Percentiles rank a stretch among this genome's conserved stretches.
These are phyloP conservation scores for Globodera rostochiensis DNA, from an alignment of 1,140 invertebrate genomes.

Conservation along the genomic window DNA sequence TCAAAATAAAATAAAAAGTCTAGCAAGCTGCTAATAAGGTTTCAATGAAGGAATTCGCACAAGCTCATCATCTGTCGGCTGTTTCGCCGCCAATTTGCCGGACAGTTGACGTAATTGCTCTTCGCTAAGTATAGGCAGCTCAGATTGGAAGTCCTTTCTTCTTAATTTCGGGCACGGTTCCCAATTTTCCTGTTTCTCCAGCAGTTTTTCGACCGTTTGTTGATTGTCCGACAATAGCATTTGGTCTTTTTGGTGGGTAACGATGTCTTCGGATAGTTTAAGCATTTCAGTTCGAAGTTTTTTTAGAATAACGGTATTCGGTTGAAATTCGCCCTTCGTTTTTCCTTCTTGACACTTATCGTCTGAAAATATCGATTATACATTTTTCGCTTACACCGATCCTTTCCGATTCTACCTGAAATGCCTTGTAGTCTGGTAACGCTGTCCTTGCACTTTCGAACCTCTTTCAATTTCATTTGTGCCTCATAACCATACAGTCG, in stretches of 20 bases:
- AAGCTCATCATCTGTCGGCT: constrained; percentile 8
- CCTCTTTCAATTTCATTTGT: constrained; percentile 84
- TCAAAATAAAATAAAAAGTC: no score
- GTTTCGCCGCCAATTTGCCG: constrained; percentile 5
- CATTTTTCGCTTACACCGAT: not conserved
- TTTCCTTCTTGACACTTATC: constrained; percentile 1
- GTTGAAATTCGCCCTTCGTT: constrained; percentile 63
- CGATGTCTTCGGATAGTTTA: constrained; percentile 29
- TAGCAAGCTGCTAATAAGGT: not conserved
- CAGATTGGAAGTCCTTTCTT: constrained; percentile 15
- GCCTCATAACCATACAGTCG: constrained; percentile 88
- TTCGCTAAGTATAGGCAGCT: constrained; percentile 35
- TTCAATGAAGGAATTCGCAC: not conserved
- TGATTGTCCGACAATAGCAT: not conserved
- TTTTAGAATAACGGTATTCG: constrained; percentile 87
- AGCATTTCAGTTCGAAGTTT: constrained; percentile 85
- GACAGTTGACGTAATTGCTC: constrained; percentile 30
- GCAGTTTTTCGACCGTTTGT: not conserved
- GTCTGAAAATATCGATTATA: not conserved
- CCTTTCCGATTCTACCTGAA: constrained; percentile 1
- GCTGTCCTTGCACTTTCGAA: constrained; percentile 73
- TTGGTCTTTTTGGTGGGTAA: not conserved
- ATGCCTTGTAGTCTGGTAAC: constrained; percentile 37
- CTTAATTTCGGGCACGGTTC: constrained; percentile 7
- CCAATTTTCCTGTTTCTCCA: not conserved